Percentiles rank a stretch among this genome's conserved stretches.
Evolutionary conservation across 2,888 invertebrate species (phyloP).

Genomic region (Gibbula magus): DNA sequence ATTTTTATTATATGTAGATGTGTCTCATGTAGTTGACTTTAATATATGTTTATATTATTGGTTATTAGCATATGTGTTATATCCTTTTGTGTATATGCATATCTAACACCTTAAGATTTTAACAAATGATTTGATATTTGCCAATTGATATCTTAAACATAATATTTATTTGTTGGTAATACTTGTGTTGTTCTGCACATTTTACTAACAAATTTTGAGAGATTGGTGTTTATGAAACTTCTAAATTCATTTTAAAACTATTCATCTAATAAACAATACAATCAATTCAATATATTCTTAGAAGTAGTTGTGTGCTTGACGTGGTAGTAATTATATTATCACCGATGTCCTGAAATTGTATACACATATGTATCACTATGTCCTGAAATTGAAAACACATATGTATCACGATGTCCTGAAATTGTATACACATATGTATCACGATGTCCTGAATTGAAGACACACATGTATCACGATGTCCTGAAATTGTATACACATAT

Average conservation of each 20-base stretch:
- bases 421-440: too few species aligned
- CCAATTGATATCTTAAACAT: not conserved
- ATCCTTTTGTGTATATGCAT: too few species aligned
- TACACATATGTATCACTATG: not conserved
- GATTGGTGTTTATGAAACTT: not conserved
- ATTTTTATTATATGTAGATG: too few species aligned
- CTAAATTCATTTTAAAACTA: not conserved
- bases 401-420: too few species aligned
- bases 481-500: not conserved
- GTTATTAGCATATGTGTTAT: too few species aligned
- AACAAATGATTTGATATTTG: too few species aligned
- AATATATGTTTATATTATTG: too few species aligned
- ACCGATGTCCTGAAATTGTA: too few species aligned
- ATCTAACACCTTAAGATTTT: too few species aligned
- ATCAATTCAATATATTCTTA: not conserved
- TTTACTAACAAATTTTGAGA: not conserved
- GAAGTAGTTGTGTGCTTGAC: not conserved
- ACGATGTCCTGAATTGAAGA: too few species aligned
- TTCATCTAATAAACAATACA: not conserved
- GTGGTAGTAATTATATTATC: not conserved
- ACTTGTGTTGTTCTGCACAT: not conserved
- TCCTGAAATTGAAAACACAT: not conserved
- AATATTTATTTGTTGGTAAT: not conserved
- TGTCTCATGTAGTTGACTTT: too few species aligned
- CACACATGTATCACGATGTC: not conserved